Conservation (phyloP, 2,888 invertebrate species). For the Hybos culiciformis region DNA sequence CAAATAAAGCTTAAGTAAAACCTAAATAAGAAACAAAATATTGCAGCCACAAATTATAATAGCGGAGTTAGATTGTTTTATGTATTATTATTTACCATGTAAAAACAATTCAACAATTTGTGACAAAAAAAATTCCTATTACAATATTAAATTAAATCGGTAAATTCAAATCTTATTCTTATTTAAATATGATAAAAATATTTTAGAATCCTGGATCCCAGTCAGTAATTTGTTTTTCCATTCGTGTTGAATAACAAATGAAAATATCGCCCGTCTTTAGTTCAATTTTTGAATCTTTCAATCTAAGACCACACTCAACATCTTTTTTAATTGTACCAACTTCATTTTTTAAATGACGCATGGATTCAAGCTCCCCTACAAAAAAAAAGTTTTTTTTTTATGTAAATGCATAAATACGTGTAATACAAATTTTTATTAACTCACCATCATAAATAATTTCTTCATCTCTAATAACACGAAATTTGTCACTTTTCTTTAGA, state of each 20-base stretch:
- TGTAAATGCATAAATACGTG: not conserved
- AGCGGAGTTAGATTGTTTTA: too few relatives aligned
- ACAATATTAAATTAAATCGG: not conserved
- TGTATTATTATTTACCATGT: too few relatives aligned
- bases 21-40: too few relatives aligned
- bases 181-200: too few relatives aligned
- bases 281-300: slow-evolving; percentile 47
- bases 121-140: not conserved
- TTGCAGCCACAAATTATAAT: too few relatives aligned
- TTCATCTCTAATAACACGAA: slow-evolving; percentile 51
- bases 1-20: too few relatives aligned
- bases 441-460: slow-evolving; percentile 59
- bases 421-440: not conserved
- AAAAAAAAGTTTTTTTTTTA: not conserved
- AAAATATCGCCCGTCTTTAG: slow-evolving; percentile 65
- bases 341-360: slow-evolving; percentile 83
- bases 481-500: slow-evolving; percentile 52
- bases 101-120: not conserved
- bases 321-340: slow-evolving; percentile 69
- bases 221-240: slow-evolving; percentile 48
- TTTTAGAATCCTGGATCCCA: slow-evolving; percentile 81
- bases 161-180: not conserved
- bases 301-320: slow-evolving; percentile 77
- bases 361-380: slow-evolving; percentile 57
- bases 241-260: slow-evolving; percentile 56